phyloP scores from a whole-genome alignment of 2,888 invertebrate genomes.

The Tridacna crocea region DNA sequence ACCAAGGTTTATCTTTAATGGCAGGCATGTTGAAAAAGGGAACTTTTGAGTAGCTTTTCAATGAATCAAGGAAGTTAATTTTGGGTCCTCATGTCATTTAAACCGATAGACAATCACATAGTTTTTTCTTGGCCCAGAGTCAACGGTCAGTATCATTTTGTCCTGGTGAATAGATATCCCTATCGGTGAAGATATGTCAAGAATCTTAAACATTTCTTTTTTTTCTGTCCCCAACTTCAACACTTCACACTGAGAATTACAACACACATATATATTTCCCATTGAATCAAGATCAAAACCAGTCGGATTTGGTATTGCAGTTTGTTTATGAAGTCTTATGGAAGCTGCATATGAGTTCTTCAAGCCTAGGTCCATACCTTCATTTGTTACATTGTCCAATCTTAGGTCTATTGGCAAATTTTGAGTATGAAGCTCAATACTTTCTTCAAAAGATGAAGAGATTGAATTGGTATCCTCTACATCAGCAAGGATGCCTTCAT shows the following conservation, averaged over 20 bases:
- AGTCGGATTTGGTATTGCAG: slow-evolving; percentile 1
- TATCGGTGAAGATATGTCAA: background rate
- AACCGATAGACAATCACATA: slow-evolving; percentile 3
- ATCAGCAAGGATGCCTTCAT: too few relatives aligned
- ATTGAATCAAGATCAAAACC: slow-evolving; percentile 4
- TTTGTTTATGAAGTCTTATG: too few relatives aligned
- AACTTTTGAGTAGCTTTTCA: background rate
- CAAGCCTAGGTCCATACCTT: too few relatives aligned
- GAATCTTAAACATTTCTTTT: background rate
- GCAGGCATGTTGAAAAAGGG: too few relatives aligned
- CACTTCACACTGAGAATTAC: background rate
- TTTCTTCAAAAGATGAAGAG: too few relatives aligned
- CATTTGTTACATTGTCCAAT: too few relatives aligned
- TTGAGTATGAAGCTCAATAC: too few relatives aligned
- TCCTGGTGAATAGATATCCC: background rate
- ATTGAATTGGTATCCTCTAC: too few relatives aligned
- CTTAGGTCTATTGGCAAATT: too few relatives aligned
- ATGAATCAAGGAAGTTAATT: background rate
- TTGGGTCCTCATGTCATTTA: background rate
- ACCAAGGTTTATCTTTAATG: too few relatives aligned
- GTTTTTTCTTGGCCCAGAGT: slow-evolving; percentile 9
- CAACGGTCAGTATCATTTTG: slow-evolving; percentile 17
- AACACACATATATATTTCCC: slow-evolving; percentile 11
- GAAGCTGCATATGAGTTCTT: too few relatives aligned
- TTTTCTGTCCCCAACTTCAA: background rate